Evolutionary conservation across 1,140 invertebrate species (phyloP), one percentile per base, ranked within the genome.

Genomic region (Rhyzopertha dominica): DNA sequence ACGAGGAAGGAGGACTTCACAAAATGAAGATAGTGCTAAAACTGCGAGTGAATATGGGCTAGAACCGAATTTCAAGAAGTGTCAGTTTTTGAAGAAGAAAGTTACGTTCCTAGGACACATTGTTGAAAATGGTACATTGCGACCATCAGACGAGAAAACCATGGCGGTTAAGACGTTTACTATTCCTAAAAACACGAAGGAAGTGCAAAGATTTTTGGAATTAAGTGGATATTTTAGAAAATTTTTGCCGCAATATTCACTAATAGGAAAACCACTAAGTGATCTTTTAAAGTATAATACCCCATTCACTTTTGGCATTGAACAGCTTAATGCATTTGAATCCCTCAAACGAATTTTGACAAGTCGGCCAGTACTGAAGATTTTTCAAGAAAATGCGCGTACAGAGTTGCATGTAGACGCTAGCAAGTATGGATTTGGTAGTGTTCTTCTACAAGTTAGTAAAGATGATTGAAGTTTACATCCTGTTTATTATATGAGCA

Each of bases 401-500:
- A 63, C 66, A 4, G 35, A 59, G 18, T 23, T 59, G 10, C 54
- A 61, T 25, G 55, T 51, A 10, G 55, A 59, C 24, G 50, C 59
- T 8, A 30, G 31, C 13, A 57, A 41, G 29, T 22, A 47, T 41
- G 62, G 61, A 0, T 63, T 57, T 54, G 62, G 60, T 23, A 58
- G 56, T 5, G 41, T 56, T 20, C 42, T 66, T 16, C 32, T 66
- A 32, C 66, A 71, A 51, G n/a, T n/a, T n/a, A n/a, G n/a, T n/a
- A 61, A 47, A 46, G 48, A 37, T 4, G 53, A 65, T 26, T 57
- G 61, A 37, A 50, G 61, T 38, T 62, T 75, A 38, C 77, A 70
- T 67, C 64, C 65, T 28, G 44, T 65, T 55, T 64, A 66, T 61
- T 53, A 50, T 41, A 62, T 54, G 59, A 70, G 74, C 23, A 45